A percentile compares a stretch with the other conserved stretches of the same genome.
phyloP scores from a whole-genome alignment of 92 coral and sea anemone genomes.

The Siderastrea siderea region DNA sequence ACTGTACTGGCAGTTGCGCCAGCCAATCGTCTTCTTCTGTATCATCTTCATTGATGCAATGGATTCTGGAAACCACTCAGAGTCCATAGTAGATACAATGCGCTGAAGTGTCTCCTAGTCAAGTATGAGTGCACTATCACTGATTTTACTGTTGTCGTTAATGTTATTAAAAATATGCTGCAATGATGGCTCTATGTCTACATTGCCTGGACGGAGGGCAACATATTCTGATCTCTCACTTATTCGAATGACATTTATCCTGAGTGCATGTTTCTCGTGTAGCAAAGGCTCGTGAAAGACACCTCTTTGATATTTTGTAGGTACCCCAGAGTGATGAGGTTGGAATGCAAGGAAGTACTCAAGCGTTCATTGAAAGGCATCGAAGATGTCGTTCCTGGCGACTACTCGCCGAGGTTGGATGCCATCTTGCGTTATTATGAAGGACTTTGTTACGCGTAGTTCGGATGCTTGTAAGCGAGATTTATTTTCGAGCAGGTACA shows the following conservation, averaged over 20 bases:
- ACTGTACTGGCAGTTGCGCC: too few relatives aligned
- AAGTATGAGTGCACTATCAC: constrained; percentile 1
- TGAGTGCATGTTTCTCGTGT: constrained; percentile 38
- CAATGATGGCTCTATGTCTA: constrained; percentile 19
- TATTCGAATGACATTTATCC: constrained; percentile 31
- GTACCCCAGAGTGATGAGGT: background rate
- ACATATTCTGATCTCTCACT: too few relatives aligned
- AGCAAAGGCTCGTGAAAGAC: constrained; percentile 51
- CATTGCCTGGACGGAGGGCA: too few relatives aligned
- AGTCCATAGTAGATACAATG: constrained; percentile 51
- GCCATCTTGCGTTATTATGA: too few relatives aligned
- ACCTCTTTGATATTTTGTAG: constrained; percentile 41
- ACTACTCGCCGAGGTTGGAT: too few relatives aligned
- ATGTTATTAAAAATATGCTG: constrained; percentile 26
- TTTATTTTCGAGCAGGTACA: too few relatives aligned
- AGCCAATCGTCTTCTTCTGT: too few relatives aligned
- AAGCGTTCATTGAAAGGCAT: constrained; percentile 49
- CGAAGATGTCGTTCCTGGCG: constrained; percentile 17
- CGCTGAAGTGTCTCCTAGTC: constrained; percentile 50
- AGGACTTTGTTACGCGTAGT: too few relatives aligned
- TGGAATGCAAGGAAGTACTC: constrained; percentile 53
- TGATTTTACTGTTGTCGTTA: background rate
- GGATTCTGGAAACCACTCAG: background rate
- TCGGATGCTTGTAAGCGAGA: too few relatives aligned
- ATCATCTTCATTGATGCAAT: too few relatives aligned